Base-by-base conservation (phyloP, 2,113 vertebrate species). In the Nothobranchius kuhntae region DNA sequence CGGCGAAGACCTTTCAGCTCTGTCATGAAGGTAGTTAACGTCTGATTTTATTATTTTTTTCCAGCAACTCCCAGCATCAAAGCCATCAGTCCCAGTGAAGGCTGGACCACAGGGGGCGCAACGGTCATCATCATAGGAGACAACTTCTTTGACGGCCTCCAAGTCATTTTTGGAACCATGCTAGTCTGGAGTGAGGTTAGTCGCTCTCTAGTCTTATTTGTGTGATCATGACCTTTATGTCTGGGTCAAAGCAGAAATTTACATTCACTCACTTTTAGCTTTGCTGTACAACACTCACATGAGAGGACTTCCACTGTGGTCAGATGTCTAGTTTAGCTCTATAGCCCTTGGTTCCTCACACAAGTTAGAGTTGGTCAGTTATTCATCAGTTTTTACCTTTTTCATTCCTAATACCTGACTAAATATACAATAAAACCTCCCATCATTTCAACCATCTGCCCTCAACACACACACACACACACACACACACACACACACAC, bases 131-230 rank as follows among this genome's bases (percentile, higher is more conserved):
- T 98, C 94, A 98, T 98, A 84, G 96, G 96, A 89, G 96, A 98
- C 93, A 98, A 98, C 93, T 98, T 98, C 93, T 98, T 98, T 89
- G 96, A 98, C 81, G 96, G 96, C 90, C 93, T 98, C 90, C 96
- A 98, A 92, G 96, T 98, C 94, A 98, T 98, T 92, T 98, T 98
- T 81, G 96, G 96, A 89, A 98, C 96, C 92, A 98, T 98, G 96
- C 93, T 98, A 92, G 96, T 98, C 84, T 98, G 96, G 96, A 98
- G 96, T 89, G 96, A 98, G 96, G 96, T 98, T 89, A 92, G 96
- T 86, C 61, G 53, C 21, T 9, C 53, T 54, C 42, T 53, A 30
- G 30, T 15, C 62, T 36, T 9, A 17, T 9, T 8, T 17, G 1
- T 7, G 15, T 50, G 36, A 7, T 38, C 36, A 38, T 40, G 38